Evolutionary conservation across 2,888 invertebrate genomes (phyloP), one percentile per base, ranked within the genome.

Genomic region (Epiblema foenella): DNA sequence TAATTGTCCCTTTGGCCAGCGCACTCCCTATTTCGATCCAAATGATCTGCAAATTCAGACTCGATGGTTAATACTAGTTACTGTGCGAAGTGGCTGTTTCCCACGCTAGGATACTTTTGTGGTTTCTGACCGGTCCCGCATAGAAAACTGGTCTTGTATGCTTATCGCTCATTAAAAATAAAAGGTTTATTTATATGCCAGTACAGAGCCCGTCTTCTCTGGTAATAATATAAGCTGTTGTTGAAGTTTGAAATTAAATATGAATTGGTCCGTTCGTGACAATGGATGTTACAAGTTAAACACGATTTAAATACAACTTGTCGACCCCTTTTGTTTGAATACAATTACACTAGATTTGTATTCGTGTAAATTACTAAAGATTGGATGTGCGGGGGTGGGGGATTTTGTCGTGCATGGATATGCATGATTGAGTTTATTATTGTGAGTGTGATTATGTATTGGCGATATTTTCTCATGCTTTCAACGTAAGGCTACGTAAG

Each of bases 41-140:
- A 15, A 46, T 37, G 63, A 69, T 63, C 57, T 57, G 57, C 56
- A 57, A 59, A 49, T 56, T 60, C 24, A 54, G 54, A 10, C 51
- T 57, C 57, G 54, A 37, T 65, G 20, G 8, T 59, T 18, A 46
- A n/a, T n/a, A n/a, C n/a, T n/a, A 2, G n/a, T n/a, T 54, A n/a
- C 46, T 70, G 54, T 56, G 70, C 59, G 60, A 71, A 71, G 56
- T 57, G 33, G 56, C 54, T 66, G 56, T 56, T 71, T 71, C 71
- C 71, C 71, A 71, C 71, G 71, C 51, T 67, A 39, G 46, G 46
- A 37, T 54, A 66, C 66, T 71, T 70, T 65, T 71, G 71, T 67
- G 71, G 71, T 71, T 62, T 66, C 71, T 67, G 67, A 71, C 71
- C 71, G 71, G 71, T 62, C 67, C 39, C 67, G 62, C 56, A 49